Conservation (phyloP, 1,140 invertebrate genomes). For the Teleogryllus occipitalis region DNA sequence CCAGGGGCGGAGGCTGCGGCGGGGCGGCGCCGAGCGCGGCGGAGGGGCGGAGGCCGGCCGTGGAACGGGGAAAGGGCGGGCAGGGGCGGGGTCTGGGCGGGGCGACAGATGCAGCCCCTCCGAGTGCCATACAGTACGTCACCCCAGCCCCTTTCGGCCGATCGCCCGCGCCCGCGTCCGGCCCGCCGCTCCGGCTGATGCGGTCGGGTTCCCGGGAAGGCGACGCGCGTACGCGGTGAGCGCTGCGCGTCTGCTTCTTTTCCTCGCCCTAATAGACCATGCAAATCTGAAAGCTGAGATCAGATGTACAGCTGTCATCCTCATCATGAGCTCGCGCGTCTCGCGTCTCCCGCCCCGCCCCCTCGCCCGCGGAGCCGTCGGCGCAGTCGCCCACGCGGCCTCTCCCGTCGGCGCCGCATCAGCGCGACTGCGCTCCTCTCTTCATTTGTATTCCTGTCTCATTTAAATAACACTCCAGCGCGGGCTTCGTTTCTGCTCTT, state of each 20-base stretch:
- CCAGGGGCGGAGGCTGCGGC: too few species aligned
- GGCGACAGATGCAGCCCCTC: background rate
- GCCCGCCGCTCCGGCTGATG: too few species aligned
- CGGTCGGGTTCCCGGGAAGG: too few species aligned
- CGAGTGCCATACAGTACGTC: background rate
- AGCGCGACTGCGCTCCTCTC: background rate
- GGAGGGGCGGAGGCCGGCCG: too few species aligned
- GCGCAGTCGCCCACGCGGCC: too few species aligned
- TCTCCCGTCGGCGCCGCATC: background rate
- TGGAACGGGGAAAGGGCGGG: background rate
- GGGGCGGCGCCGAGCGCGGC: too few species aligned
- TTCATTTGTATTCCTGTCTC: slow-evolving; percentile 4
- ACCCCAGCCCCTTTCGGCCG: background rate
- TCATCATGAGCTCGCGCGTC: background rate
- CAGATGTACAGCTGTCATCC: background rate
- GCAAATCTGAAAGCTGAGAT: background rate
- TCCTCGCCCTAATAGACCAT: background rate
- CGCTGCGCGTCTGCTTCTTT: background rate
- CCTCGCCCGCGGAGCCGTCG: background rate
- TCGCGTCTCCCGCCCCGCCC: too few species aligned
- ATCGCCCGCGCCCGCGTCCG: background rate
- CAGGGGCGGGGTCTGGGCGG: too few species aligned
- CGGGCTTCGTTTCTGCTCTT: background rate
- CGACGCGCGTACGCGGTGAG: too few species aligned
- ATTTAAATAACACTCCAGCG: slow-evolving; percentile 4